Conservation (phyloP, 2,797 vertebrate genomes). For the Leucoraja ocellata region DNA sequence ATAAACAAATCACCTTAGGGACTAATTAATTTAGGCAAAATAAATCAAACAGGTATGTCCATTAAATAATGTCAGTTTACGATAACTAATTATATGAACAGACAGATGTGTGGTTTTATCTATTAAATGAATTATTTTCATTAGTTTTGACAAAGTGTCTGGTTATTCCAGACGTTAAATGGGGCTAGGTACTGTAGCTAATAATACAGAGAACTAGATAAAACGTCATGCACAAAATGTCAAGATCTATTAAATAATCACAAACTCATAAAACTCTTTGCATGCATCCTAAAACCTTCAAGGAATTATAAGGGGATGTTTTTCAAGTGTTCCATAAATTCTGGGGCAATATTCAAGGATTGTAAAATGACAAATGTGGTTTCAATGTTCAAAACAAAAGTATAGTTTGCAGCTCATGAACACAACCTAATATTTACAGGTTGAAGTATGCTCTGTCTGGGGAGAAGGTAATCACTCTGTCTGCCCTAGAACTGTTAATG, state of each 20-base stretch:
- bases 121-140: not conserved
- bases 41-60: not conserved
- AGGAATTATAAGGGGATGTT: not conserved
- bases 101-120: not conserved
- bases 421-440: not conserved
- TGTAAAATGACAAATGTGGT: not conserved
- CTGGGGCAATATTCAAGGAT: not conserved
- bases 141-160: not conserved
- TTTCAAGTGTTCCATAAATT: not conserved
- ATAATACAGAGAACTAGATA: not conserved
- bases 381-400: not conserved
- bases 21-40: not conserved
- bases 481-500: not conserved
- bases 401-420: not conserved
- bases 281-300: not conserved
- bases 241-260: not conserved
- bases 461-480: not conserved
- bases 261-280: no score
- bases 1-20: not conserved
- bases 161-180: not conserved
- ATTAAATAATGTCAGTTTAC: not conserved
- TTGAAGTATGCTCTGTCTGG: not conserved
- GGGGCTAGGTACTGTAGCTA: not conserved
- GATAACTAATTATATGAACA: not conserved
- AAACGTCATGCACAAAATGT: not conserved